phyloP scores from a whole-genome alignment of 1,140 invertebrate genomes.

The Xylocopa sonorina region DNA sequence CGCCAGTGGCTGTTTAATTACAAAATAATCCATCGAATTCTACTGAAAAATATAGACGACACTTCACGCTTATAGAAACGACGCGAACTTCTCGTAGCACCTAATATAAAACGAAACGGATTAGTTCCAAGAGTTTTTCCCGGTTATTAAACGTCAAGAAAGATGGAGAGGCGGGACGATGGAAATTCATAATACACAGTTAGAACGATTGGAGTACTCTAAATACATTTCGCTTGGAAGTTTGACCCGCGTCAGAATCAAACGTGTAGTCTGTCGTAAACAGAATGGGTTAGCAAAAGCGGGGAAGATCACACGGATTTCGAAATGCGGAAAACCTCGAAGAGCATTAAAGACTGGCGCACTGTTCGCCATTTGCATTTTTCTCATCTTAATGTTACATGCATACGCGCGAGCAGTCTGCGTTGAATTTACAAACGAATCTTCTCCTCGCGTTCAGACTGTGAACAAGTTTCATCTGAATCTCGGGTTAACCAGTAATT shows the following conservation, averaged over 20 bases:
- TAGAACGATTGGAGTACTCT: background rate
- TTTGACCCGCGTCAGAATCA: background rate
- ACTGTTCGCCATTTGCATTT: background rate
- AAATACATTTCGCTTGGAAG: background rate
- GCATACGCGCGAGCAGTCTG: background rate
- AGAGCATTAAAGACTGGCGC: background rate
- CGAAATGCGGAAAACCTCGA: slow-evolving; percentile 13
- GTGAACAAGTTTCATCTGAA: too few relatives aligned
- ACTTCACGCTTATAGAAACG: too few relatives aligned
- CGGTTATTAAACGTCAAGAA: background rate
- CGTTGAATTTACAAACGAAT: too few relatives aligned
- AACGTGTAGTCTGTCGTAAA: background rate
- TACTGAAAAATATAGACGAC: too few relatives aligned
- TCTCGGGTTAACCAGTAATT: too few relatives aligned
- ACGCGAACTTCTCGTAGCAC: too few relatives aligned
- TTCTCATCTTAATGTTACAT: too few relatives aligned
- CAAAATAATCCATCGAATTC: too few relatives aligned
- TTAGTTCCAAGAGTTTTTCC: background rate
- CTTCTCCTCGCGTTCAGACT: too few relatives aligned
- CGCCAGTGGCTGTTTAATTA: too few relatives aligned
- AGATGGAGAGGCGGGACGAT: too few relatives aligned
- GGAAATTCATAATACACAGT: background rate
- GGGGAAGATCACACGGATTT: background rate
- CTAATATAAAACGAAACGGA: background rate
- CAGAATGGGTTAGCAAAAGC: slow-evolving; percentile 12